A percentile compares a stretch with the other conserved stretches of the same genome.
Evolutionary conservation across 2,113 vertebrate genomes (phyloP).

Genomic region (Coreoperca whiteheadi): DNA sequence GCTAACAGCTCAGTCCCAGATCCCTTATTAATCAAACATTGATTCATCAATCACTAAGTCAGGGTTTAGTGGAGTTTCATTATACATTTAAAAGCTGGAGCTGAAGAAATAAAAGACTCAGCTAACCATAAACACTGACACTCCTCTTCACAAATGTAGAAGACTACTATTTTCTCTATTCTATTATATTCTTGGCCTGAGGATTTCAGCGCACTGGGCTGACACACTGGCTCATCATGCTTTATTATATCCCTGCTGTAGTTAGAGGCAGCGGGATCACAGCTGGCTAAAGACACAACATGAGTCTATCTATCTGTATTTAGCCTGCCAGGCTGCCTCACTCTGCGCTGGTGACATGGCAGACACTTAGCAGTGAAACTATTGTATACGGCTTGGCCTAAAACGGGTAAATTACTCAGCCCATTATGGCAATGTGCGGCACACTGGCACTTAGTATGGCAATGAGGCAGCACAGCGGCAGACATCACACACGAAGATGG

Average conservation of each 20-base stretch:
- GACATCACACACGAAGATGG: slow-evolving; percentile 25
- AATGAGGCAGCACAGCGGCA: slow-evolving; percentile 62
- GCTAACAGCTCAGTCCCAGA: slow-evolving; percentile 36
- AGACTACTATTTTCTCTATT: background rate
- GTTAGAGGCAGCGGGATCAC: slow-evolving; percentile 49
- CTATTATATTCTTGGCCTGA: background rate
- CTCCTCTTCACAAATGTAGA: background rate
- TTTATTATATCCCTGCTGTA: slow-evolving; percentile 53
- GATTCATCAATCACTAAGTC: slow-evolving; percentile 47
- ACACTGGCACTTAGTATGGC: slow-evolving; percentile 60
- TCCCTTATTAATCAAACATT: slow-evolving; percentile 38
- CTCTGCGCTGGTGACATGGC: slow-evolving; percentile 45
- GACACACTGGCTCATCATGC: slow-evolving; percentile 22
- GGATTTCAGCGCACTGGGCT: slow-evolving; percentile 9
- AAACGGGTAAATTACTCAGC: slow-evolving; percentile 67
- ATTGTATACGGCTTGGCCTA: slow-evolving; percentile 26
- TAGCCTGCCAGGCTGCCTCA: slow-evolving; percentile 38
- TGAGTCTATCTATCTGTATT: slow-evolving; percentile 52
- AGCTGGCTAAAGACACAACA: slow-evolving; percentile 53
- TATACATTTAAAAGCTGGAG: slow-evolving; percentile 26
- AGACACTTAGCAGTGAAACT: slow-evolving; percentile 36
- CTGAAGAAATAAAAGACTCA: background rate
- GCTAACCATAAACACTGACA: slow-evolving; percentile 15
- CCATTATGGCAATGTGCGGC: slow-evolving; percentile 59
- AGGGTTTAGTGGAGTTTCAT: slow-evolving; percentile 26